Evolutionary conservation across 1,140 invertebrate species (phyloP), one percentile per base, ranked within the genome.

Genomic region (Gonioctena quinquepunctata): DNA sequence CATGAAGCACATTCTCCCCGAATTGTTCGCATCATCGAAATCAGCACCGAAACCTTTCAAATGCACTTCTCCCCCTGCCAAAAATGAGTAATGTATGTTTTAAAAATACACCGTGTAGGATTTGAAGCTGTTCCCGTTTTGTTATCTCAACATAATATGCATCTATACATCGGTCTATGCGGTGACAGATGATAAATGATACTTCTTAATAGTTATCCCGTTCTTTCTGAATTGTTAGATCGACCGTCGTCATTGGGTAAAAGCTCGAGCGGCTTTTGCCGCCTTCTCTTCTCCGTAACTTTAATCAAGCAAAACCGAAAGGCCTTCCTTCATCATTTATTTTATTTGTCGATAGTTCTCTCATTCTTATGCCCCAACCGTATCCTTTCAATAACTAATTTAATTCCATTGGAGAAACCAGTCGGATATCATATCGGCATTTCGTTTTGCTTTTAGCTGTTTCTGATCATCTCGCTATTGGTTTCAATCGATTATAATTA

Each of bases 161-260:
- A 76, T 72, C 70, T 71, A 76, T 76, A 68, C 72, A 74, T 67
- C 68, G 69, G 63, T n/a, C 62, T 66, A 26, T 66, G 48, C 57
- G 66, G 72, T 63, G 75, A 76, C 75, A 76, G 73, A 76, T 76
- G 75, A 76, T 76, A 72, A 76, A 76, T 76, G 75, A 75, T 76
- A 70, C 72, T 74, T 70, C 66, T 72, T 74, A 76, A 75, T 74
- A 75, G 70, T 64, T 74, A 76, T 75, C 67, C 66, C 66, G 68
- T 75, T 72, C 75, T 68, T 33, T 70, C 62, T 68, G 70, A 72
- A 69, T 72, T 69, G 67, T 52, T 67, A 22, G 65, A 70, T 73
- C 68, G 68, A 70, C 68, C 71, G 65, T 70, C 70, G 60, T 67
- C 70, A 75, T 72, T 69, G 70, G 70, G 50, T 65, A 69, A 66